Evolutionary conservation across 2,113 vertebrate species (phyloP).

Genomic region (Ploceus nigricollis): DNA sequence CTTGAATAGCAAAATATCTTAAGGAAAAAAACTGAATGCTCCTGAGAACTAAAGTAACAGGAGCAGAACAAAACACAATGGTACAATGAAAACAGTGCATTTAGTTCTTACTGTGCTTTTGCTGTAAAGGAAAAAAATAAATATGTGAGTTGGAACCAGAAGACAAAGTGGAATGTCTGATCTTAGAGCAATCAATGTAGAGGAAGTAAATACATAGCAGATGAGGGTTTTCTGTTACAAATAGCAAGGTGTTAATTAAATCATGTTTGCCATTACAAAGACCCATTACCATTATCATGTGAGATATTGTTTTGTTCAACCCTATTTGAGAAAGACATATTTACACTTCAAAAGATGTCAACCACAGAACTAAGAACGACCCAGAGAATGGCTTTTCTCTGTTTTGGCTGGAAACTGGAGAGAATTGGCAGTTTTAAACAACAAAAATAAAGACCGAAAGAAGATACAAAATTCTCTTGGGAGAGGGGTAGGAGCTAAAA

Average conservation of each 20-base stretch:
- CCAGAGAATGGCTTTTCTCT: not conserved
- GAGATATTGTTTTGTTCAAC: not conserved
- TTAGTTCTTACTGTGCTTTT: not conserved
- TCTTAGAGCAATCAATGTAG: not conserved
- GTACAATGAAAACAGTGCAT: not conserved
- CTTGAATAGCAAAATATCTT: not conserved
- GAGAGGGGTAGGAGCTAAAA: not conserved
- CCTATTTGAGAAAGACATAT: not conserved
- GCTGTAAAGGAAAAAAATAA: not conserved
- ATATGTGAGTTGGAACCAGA: not conserved
- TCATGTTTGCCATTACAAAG: not conserved
- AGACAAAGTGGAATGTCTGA: not conserved
- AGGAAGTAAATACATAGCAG: not conserved
- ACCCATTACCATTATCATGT: not conserved
- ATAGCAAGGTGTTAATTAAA: not conserved
- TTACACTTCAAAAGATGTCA: not conserved
- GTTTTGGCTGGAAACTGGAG: not conserved
- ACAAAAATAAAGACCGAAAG: not conserved
- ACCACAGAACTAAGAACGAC: not conserved
- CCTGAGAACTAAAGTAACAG: not conserved
- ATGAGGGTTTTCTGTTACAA: not conserved
- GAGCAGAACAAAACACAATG: not conserved
- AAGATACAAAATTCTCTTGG: not conserved
- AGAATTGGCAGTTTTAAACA: not conserved
- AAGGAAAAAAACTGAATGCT: not conserved